Conservation (phyloP, 2,797 vertebrate genomes). For the Rhynchonycteris naso region DNA sequence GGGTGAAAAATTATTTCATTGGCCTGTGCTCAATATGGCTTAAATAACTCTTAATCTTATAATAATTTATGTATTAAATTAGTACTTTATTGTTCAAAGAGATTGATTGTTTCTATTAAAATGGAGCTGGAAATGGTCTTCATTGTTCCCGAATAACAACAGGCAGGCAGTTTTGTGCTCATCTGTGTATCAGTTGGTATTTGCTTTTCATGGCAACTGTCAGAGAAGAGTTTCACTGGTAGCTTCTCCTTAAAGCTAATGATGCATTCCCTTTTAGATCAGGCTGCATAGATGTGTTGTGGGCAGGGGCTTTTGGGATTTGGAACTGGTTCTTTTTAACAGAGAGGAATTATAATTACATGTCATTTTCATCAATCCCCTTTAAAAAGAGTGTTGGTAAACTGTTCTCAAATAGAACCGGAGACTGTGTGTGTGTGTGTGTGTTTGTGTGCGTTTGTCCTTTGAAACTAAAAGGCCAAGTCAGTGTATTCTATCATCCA, state of each 20-base stretch:
- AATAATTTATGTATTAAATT: background rate
- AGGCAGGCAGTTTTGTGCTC: background rate
- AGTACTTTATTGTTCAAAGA: background rate
- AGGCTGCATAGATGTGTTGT: background rate
- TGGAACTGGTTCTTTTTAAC: background rate
- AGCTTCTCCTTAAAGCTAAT: background rate
- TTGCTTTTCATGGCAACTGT: background rate
- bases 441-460: background rate
- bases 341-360: background rate
- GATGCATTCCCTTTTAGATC: background rate
- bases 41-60: background rate
- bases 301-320: background rate
- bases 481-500: background rate
- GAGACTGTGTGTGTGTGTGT: background rate
- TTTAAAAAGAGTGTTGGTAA: background rate
- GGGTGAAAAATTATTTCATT: conserved; percentile 34
- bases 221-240: background rate
- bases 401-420: background rate
- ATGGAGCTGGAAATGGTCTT: background rate
- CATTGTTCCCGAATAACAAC: background rate
- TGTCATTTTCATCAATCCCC: background rate
- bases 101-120: background rate
- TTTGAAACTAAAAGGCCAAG: conserved; percentile 3
- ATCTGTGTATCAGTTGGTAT: background rate
- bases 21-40: background rate